Conservation (phyloP, 1,140 invertebrate species). For the Pogonus chalceus region DNA sequence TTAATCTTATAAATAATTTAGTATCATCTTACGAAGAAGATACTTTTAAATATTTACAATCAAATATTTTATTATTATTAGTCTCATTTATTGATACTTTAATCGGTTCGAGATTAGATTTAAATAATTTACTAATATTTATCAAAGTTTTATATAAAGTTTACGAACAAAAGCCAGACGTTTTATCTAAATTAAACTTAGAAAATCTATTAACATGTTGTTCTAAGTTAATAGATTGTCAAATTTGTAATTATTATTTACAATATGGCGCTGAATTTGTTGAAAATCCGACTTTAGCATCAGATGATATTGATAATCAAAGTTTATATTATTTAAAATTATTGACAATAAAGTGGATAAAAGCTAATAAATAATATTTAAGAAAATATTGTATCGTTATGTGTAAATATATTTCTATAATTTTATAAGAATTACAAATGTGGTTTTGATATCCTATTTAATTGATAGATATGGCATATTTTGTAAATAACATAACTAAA, state of each 20-base stretch:
- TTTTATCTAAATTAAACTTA: conserved; percentile 20
- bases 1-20: conserved; percentile 15
- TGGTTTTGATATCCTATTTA: no score
- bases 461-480: neutral
- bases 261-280: conserved; percentile 28
- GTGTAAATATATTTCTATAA: no score
- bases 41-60: conserved; percentile 15
- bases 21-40: conserved; percentile 16
- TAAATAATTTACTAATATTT: conserved; percentile 16
- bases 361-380: no score
- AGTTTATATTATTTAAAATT: conserved; percentile 1
- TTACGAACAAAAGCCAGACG: conserved; percentile 14
- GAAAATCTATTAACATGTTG: conserved; percentile 19
- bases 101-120: conserved; percentile 8
- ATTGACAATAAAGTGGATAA: neutral
- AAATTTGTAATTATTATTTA: conserved; percentile 26
- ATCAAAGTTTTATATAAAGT: conserved; percentile 20
- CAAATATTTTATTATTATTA: conserved; percentile 14
- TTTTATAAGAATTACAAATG: no score
- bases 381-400: no score
- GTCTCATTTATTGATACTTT: conserved; percentile 10
- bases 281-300: conserved; percentile 6
- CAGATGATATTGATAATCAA: neutral
- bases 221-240: conserved; percentile 18
- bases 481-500: neutral